Conservation (phyloP, 2,888 invertebrate genomes). For the Andrena bucephala region DNA sequence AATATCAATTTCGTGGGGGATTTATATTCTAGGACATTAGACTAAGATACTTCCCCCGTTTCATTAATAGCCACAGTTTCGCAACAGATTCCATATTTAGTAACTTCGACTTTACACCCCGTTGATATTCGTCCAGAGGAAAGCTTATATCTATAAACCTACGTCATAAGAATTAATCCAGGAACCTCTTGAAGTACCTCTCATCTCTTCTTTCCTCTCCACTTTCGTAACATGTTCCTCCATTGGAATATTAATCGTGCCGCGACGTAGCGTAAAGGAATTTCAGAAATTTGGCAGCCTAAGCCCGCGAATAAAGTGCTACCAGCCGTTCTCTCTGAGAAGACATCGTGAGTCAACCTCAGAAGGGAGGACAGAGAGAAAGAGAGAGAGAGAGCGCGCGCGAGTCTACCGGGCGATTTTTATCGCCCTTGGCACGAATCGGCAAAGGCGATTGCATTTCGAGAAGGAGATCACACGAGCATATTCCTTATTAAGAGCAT, state of each 20-base stretch:
- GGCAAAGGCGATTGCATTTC: constrained; percentile 58
- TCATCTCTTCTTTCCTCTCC: neutral
- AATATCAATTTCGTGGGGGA: too few relatives aligned
- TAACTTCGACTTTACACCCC: neutral
- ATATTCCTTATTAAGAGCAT: constrained; percentile 54
- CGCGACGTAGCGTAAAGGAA: neutral
- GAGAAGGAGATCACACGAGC: constrained; percentile 54
- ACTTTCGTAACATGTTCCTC: neutral
- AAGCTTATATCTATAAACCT: neutral
- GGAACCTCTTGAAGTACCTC: neutral
- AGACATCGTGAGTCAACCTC: constrained; percentile 44
- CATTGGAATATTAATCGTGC: neutral
- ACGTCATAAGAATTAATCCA: neutral
- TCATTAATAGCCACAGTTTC: too few relatives aligned
- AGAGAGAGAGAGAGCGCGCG: constrained; percentile 31
- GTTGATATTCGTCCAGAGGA: neutral
- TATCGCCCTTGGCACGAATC: constrained; percentile 73
- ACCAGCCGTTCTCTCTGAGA: neutral
- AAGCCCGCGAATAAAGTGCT: neutral
- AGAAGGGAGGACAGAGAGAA: neutral
- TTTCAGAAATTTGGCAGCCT: constrained; percentile 19
- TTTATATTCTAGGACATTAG: too few relatives aligned
- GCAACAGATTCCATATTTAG: too few relatives aligned
- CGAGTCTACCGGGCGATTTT: constrained; percentile 57
- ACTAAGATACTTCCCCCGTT: too few relatives aligned